Base-by-base conservation (phyloP, 2,113 vertebrate genomes). In the Motacilla tschutschensis region DNA sequence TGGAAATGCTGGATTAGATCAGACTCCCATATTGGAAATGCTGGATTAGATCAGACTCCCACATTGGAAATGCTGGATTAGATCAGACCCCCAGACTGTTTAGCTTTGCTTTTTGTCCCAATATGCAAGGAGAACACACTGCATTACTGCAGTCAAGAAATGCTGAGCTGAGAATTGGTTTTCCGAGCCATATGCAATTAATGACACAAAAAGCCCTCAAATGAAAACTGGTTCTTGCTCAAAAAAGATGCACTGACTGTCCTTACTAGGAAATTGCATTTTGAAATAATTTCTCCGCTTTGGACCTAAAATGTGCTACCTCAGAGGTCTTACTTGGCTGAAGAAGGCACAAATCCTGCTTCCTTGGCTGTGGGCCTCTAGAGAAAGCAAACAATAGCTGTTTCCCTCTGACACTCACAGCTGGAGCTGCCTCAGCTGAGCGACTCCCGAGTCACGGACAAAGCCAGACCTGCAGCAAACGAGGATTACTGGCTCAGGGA, bases 401-500 rank as follows among this genome's bases (percentile, higher is more conserved):
- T 35, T 85, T 54, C 62, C 83, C 59, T 79, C 63, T 58, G 36
- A 53, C 71, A 60, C 17, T 79, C 62, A 15, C 21, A 79, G 57
- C 58, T 3, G 0, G 2, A 89, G 72, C 65, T 82, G 75, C 28
- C 71, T 74, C 72, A 83, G 35, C 26, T 0, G 0, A 79, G 57
- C 2, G 7, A 31, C 55, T 63, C 79, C 17, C 8, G 0, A 79
- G 51, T 29, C 82, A 15, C 0, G 51, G 85, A 64, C 91, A 87
- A 91, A 94, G 91, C 85, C 89, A 87, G 93, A 80, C 79, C 77
- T 94, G 85, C 79, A 83, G 60, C 20, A 12, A 57, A n/a, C 0
- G 5, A 91, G 50, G 85, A 83, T 87, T 63, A 83, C 69, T 71
- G 8, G 77, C 89, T 85, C 28, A 18, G 1, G 50, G 73, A 75